Evolutionary conservation across 2,888 invertebrate species (phyloP).

Genomic region (Calliphora vomitoria): DNA sequence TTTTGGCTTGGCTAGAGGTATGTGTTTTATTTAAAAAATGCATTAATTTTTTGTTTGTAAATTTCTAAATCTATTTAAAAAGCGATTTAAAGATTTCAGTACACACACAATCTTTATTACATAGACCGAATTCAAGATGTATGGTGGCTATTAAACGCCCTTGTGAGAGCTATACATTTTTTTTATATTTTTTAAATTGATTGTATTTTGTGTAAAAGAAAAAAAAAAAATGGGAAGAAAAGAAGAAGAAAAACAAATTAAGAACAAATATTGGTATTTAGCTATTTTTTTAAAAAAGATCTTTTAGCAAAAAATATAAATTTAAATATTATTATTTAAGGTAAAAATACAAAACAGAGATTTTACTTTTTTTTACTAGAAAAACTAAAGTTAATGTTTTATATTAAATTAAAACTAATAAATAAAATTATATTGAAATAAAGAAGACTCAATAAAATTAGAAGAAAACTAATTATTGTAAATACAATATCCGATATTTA

Average conservation of each 20-base stretch:
- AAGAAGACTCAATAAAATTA: background rate
- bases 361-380: constrained; percentile 7
- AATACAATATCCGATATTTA: too few relatives aligned
- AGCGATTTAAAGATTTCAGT: constrained; percentile 83
- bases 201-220: constrained; percentile 54
- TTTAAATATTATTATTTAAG: constrained; percentile 21
- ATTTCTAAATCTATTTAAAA: constrained; percentile 79
- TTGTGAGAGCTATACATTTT: constrained; percentile 80
- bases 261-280: constrained; percentile 63
- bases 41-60: constrained; percentile 40
- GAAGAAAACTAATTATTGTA: background rate
- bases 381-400: background rate
- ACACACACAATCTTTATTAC: constrained; percentile 84
- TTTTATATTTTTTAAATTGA: constrained; percentile 24
- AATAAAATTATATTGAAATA: background rate
- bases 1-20: constrained; percentile 53
- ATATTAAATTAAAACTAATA: constrained; percentile 4
- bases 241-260: constrained; percentile 69
- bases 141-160: constrained; percentile 84
- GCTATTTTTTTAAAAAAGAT: constrained; percentile 9
- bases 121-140: constrained; percentile 84
- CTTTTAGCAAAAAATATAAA: constrained; percentile 27
- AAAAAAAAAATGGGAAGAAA: constrained; percentile 73
- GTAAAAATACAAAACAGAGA: too few relatives aligned
- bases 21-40: constrained; percentile 56